These are phyloP conservation scores for Cnemophilus loriae DNA, from an alignment of 2,113 vertebrate genomes.

Conservation along the genomic window DNA sequence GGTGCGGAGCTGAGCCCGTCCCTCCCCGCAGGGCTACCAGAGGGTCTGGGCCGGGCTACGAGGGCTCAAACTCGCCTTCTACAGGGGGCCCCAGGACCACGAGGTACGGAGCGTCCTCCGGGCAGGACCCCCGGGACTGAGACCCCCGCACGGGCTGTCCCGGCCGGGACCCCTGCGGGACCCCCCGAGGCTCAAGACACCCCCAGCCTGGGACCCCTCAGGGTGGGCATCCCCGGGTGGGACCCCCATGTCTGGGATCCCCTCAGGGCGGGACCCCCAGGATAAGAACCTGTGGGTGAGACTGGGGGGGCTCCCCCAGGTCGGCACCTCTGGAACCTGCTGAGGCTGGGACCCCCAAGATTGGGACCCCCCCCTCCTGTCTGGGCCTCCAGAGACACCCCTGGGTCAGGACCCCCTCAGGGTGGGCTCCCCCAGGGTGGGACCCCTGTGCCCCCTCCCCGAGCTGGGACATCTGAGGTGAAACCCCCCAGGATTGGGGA, in stretches of 20 bases:
- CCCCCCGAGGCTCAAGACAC: background rate
- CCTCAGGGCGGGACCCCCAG: background rate
- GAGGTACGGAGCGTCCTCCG: conserved; percentile 33
- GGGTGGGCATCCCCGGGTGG: too few species aligned
- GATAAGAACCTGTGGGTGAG: background rate
- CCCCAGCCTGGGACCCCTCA: too few species aligned
- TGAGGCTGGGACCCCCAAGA: background rate
- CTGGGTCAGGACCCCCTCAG: background rate
- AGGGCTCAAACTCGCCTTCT: conserved; percentile 73
- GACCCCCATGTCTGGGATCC: too few species aligned
- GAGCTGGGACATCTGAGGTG: background rate
- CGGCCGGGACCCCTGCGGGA: background rate
- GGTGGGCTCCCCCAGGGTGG: background rate
- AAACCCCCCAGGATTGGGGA: background rate
- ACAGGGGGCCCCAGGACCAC: conserved; percentile 65
- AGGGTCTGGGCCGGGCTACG: conserved; percentile 70
- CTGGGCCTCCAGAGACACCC: background rate
- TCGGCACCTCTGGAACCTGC: background rate
- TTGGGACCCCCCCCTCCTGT: background rate
- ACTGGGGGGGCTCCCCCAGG: too few species aligned
- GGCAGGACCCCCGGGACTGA: background rate
- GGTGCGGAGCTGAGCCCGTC: background rate
- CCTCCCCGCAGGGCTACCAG: background rate
- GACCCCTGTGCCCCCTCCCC: background rate
- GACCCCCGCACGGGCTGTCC: background rate